Evolutionary conservation across 2,113 vertebrate genomes (phyloP).

Genomic region (Coptodon rendalli): DNA sequence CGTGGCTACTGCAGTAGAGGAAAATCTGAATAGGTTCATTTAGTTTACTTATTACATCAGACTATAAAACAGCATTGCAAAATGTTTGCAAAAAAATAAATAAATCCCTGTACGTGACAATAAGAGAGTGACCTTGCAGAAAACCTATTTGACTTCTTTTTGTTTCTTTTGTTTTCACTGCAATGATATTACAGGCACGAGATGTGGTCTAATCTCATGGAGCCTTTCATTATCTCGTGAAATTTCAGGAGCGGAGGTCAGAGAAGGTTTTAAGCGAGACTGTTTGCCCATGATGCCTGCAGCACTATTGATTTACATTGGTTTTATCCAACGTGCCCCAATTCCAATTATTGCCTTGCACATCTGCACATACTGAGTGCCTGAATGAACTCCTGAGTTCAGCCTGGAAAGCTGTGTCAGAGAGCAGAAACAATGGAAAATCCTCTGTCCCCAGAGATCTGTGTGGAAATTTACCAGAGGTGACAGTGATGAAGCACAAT

Average conservation of each 20-base stretch:
- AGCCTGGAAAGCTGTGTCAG: background rate
- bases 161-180: background rate
- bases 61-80: background rate
- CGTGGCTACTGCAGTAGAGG: constrained; percentile 34
- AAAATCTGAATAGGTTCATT: background rate
- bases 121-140: background rate
- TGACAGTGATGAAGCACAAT: background rate
- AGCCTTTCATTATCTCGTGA: background rate
- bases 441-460: constrained; percentile 27
- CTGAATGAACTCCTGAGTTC: background rate
- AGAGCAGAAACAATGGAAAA: constrained; percentile 40
- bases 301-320: constrained; percentile 18
- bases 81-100: background rate
- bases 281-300: background rate
- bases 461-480: constrained; percentile 36
- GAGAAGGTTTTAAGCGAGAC: background rate
- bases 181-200: background rate
- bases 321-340: background rate
- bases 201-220: constrained; percentile 2
- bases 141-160: background rate
- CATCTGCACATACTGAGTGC: background rate
- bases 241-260: constrained; percentile 10
- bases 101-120: background rate
- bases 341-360: background rate
- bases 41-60: background rate